Percentiles rank a stretch among this genome's conserved stretches.
phyloP scores from a whole-genome alignment of 2,797 vertebrate genomes.

The Microctenopoma steveboyesi region DNA sequence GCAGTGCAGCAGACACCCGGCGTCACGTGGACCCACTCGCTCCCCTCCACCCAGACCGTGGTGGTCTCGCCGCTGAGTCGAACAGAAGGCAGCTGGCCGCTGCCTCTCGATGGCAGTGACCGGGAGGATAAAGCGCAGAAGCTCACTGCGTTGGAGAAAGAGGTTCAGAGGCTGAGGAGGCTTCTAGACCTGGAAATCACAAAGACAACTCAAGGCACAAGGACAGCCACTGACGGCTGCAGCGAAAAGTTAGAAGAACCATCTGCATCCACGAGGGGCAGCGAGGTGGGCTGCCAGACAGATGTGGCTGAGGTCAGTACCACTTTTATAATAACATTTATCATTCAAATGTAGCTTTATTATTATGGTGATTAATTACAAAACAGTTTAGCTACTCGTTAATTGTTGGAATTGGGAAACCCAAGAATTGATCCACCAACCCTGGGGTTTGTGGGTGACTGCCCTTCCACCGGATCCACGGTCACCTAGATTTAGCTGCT shows the following conservation, averaged over 20 bases:
- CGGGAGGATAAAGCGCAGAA: constrained; percentile 52
- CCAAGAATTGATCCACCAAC: no score
- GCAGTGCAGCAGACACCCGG: constrained; percentile 5
- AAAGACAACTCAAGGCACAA: constrained; percentile 60
- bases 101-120: constrained; percentile 45
- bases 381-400: background rate
- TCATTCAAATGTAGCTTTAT: background rate
- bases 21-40: constrained; percentile 37
- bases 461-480: no score
- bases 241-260: background rate
- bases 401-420: no score
- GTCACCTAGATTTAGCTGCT: no score
- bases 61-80: constrained; percentile 72
- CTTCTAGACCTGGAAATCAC: constrained; percentile 66
- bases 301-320: constrained; percentile 67
- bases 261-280: constrained; percentile 49
- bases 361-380: background rate
- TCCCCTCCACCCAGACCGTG: constrained; percentile 69
- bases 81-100: constrained; percentile 54
- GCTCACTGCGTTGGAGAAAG: constrained; percentile 72
- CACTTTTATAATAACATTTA: background rate
- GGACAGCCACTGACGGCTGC: constrained; percentile 28
- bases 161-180: constrained; percentile 65
- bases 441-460: no score
- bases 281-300: constrained; percentile 74